Evolutionary conservation across 2,888 invertebrate genomes (phyloP).

Genomic region (Drosophila infuscata): DNA sequence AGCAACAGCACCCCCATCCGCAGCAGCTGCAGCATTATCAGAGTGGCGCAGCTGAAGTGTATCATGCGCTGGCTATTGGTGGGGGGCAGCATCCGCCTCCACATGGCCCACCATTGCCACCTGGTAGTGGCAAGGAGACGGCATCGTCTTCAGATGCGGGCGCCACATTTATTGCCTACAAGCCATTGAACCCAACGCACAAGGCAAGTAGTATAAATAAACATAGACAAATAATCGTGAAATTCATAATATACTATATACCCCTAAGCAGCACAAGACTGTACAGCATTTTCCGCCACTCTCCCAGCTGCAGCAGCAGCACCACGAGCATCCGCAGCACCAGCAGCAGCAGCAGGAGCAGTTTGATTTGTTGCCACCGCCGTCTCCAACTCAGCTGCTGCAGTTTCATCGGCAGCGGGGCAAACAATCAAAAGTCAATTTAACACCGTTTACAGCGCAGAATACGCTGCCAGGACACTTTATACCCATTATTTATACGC

Average conservation of each 20-base stretch:
- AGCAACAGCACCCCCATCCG: not conserved
- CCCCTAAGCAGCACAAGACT: slow-evolving; percentile 78
- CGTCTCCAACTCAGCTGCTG: slow-evolving; percentile 30
- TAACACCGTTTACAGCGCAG: slow-evolving; percentile 86
- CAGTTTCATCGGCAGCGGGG: slow-evolving; percentile 71
- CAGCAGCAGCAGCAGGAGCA: slow-evolving; percentile 49
- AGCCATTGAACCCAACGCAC: slow-evolving; percentile 67
- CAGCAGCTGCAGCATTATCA: slow-evolving; percentile 59
- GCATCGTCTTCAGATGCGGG: slow-evolving; percentile 54
- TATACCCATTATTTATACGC: slow-evolving; percentile 85
- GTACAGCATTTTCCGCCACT: slow-evolving; percentile 82
- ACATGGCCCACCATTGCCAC: slow-evolving; percentile 58
- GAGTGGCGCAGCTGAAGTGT: slow-evolving; percentile 74
- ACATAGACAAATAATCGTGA: slow-evolving; percentile 65
- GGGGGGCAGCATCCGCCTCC: slow-evolving; percentile 43
- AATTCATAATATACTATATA: slow-evolving; percentile 53
- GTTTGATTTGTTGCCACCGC: slow-evolving; percentile 61
- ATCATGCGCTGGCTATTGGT: slow-evolving; percentile 73
- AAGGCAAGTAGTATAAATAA: slow-evolving; percentile 70
- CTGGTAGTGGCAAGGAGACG: slow-evolving; percentile 58
- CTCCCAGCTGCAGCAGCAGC: slow-evolving; percentile 45
- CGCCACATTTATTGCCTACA: slow-evolving; percentile 74
- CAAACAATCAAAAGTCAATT: slow-evolving; percentile 84
- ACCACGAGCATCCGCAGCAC: slow-evolving; percentile 41
- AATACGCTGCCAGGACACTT: slow-evolving; percentile 87